Evolutionary conservation across 2,113 vertebrate species (phyloP).

Genomic region (Nannobrachium achirus): DNA sequence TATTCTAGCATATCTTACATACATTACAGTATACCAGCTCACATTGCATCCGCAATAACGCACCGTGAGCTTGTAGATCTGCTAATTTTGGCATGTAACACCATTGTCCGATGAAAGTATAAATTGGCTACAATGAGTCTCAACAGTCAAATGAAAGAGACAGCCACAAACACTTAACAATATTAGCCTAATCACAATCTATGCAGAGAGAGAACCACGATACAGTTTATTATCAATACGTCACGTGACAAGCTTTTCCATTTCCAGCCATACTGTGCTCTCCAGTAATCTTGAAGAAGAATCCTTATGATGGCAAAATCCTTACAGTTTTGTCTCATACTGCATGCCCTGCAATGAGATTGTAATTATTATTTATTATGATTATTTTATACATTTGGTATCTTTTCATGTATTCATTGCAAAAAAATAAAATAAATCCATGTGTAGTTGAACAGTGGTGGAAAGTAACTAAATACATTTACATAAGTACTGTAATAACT

Average conservation of each 20-base stretch:
- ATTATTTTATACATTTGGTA: too few species aligned
- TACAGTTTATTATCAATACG: too few species aligned
- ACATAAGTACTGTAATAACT: too few species aligned
- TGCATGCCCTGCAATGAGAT: slow-evolving; percentile 68
- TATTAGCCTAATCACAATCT: too few species aligned
- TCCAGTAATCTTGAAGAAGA: neutral
- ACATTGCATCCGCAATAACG: neutral
- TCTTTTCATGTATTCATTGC: too few species aligned
- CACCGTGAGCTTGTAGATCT: too few species aligned
- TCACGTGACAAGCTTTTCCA: neutral
- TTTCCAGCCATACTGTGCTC: neutral
- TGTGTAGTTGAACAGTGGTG: neutral
- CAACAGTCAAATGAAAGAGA: slow-evolving; percentile 5
- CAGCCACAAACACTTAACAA: neutral
- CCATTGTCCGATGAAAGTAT: too few species aligned
- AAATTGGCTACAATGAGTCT: neutral
- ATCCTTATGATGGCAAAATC: neutral
- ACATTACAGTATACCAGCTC: neutral
- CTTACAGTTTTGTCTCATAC: slow-evolving; percentile 65
- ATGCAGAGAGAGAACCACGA: too few species aligned
- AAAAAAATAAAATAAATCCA: too few species aligned
- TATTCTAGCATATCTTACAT: neutral
- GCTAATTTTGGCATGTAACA: too few species aligned
- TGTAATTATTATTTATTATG: neutral
- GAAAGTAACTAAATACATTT: too few species aligned